Evolutionary conservation across 2,797 vertebrate genomes (phyloP).

Genomic region (Lacerta bilineata): DNA sequence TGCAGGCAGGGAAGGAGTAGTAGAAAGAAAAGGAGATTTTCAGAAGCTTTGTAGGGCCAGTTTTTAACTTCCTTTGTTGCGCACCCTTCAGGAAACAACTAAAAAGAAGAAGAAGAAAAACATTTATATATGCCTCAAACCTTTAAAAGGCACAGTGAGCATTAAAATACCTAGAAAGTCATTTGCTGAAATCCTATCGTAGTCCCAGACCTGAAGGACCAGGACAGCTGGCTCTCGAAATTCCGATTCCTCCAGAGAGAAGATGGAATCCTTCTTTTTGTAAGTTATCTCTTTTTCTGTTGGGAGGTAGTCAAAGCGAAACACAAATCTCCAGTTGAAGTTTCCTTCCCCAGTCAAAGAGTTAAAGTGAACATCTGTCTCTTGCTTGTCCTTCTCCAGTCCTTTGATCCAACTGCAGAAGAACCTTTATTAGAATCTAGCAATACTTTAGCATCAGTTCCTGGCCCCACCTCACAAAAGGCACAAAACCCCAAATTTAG

Average conservation of each 20-base stretch:
- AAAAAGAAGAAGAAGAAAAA: not conserved
- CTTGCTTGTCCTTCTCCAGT: slow-evolving; percentile 92
- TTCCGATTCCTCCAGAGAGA: slow-evolving; percentile 90
- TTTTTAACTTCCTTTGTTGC: not conserved
- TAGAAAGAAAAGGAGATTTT: not conserved
- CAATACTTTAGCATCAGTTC: not conserved
- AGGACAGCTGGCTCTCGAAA: slow-evolving; percentile 90
- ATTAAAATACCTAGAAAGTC: slow-evolving; percentile 90
- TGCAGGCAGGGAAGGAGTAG: too few relatives aligned
- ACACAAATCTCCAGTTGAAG: slow-evolving; percentile 97
- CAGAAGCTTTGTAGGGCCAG: not conserved
- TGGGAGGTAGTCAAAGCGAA: slow-evolving; percentile 91
- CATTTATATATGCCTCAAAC: not conserved
- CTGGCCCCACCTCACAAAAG: not conserved
- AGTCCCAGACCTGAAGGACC: slow-evolving; percentile 94
- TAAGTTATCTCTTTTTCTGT: slow-evolving; percentile 92
- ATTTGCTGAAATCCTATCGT: slow-evolving; percentile 91
- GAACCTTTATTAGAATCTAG: slow-evolving; percentile 44
- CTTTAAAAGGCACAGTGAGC: not conserved
- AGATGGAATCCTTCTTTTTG: slow-evolving; percentile 90
- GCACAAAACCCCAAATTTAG: too few relatives aligned
- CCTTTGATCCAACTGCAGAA: slow-evolving; percentile 93
- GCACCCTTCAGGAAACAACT: not conserved
- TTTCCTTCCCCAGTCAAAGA: slow-evolving; percentile 96
- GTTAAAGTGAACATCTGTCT: slow-evolving; percentile 96